Evolutionary conservation across 23 tunicate species (phyloP).

Genomic region (Halocynthia aurantium): DNA sequence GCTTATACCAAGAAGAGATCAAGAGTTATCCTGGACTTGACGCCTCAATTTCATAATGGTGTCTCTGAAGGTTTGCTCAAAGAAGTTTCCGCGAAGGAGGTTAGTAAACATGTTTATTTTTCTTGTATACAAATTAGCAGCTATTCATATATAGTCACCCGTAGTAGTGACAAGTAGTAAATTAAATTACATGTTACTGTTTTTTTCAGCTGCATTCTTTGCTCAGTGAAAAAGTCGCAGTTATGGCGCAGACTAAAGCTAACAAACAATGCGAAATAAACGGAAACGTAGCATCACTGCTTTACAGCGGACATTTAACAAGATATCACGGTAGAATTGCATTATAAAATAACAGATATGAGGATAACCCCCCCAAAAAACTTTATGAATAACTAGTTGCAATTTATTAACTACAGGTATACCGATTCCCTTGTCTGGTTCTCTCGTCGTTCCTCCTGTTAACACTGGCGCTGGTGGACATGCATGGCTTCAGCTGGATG

Average conservation of each 20-base stretch:
- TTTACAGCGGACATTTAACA: constrained; percentile 36
- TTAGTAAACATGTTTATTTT: neutral
- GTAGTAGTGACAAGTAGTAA: too few species aligned
- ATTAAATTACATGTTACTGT: neutral
- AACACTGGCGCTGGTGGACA: constrained; percentile 77
- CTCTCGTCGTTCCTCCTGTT: constrained; percentile 57
- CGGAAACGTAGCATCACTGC: constrained; percentile 29
- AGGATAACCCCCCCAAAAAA: neutral
- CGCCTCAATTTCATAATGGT: constrained; percentile 31
- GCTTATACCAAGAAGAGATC: constrained; percentile 41
- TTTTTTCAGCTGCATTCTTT: constrained; percentile 52
- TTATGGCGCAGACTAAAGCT: constrained; percentile 35
- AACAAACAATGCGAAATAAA: constrained; percentile 51
- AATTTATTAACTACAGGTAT: constrained; percentile 17
- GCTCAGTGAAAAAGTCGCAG: constrained; percentile 34
- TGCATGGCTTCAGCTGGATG: constrained; percentile 63
- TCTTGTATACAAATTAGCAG: neutral
- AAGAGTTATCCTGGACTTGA: constrained; percentile 42
- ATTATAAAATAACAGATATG: neutral
- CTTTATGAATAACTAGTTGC: neutral
- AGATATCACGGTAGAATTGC: constrained; percentile 40
- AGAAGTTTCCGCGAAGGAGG: constrained; percentile 57
- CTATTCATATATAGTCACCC: too few species aligned
- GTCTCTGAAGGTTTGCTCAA: constrained; percentile 33
- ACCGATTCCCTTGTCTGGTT: constrained; percentile 59